phyloP scores from a whole-genome alignment of 2,888 invertebrate genomes.

The Oasisia sp. region DNA sequence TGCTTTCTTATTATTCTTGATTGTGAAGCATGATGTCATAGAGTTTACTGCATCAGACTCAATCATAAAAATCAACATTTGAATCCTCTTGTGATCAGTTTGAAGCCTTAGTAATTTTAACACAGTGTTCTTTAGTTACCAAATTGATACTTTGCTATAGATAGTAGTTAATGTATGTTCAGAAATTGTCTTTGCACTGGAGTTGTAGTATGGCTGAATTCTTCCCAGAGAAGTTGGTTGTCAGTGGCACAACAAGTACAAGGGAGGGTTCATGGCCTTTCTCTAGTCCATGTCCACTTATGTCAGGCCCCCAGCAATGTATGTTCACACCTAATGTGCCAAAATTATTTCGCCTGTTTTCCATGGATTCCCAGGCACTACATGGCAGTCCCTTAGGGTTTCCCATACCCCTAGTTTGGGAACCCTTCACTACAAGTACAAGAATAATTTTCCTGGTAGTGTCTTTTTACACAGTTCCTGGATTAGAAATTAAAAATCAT shows the following conservation, averaged over 20 bases:
- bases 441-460: not conserved
- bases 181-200: too few relatives aligned
- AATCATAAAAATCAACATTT: too few relatives aligned
- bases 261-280: not conserved
- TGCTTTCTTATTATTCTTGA: not conserved
- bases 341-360: not conserved
- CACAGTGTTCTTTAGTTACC: too few relatives aligned
- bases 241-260: too few relatives aligned
- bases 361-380: not conserved
- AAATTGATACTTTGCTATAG: too few relatives aligned
- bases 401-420: not conserved
- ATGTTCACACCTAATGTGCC: not conserved
- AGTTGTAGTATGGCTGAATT: too few relatives aligned
- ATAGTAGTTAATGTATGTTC: too few relatives aligned
- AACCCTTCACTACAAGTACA: not conserved
- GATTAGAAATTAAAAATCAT: not conserved
- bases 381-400: not conserved
- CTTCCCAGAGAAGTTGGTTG: too few relatives aligned
- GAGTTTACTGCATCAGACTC: too few relatives aligned
- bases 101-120: too few relatives aligned
- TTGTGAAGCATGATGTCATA: not conserved
- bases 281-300: not conserved
- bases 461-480: not conserved
- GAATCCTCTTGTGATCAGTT: too few relatives aligned
- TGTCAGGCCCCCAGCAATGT: not conserved